Evolutionary conservation across 2,797 vertebrate species (phyloP).

Genomic region (Bucorvus abyssinicus): DNA sequence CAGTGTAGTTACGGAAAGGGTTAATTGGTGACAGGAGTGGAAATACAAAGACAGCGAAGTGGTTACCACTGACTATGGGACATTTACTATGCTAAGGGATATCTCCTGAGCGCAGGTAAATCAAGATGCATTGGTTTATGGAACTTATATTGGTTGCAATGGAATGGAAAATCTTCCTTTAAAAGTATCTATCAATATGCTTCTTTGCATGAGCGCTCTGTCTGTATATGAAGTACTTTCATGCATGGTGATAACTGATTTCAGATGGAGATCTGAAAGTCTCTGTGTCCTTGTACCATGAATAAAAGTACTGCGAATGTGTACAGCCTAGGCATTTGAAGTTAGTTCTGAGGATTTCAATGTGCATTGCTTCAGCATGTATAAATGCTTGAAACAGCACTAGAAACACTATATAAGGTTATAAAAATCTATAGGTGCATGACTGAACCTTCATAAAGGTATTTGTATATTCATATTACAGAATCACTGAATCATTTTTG

Average conservation of each 20-base stretch:
- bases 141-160: too few relatives aligned
- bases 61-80: not conserved
- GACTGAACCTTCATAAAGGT: not conserved
- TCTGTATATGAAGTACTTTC: not conserved
- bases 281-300: not conserved
- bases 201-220: not conserved
- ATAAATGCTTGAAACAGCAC: not conserved
- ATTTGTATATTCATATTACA: not conserved
- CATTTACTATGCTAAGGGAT: not conserved
- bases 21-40: not conserved
- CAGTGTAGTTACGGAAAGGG: not conserved
- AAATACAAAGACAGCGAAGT: not conserved
- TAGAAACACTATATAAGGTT: not conserved
- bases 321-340: not conserved
- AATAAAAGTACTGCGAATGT: not conserved
- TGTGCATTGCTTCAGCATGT: accelerated
- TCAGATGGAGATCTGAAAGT: not conserved
- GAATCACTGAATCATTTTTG: too few relatives aligned
- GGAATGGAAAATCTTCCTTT: not conserved
- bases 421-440: not conserved
- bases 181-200: not conserved
- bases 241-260: not conserved
- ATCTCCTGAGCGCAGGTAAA: not conserved
- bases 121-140: not conserved
- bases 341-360: not conserved